These are phyloP conservation scores for Notarius quadriscutis DNA, from an alignment of 2,113 vertebrate species.

Conservation along the genomic window DNA sequence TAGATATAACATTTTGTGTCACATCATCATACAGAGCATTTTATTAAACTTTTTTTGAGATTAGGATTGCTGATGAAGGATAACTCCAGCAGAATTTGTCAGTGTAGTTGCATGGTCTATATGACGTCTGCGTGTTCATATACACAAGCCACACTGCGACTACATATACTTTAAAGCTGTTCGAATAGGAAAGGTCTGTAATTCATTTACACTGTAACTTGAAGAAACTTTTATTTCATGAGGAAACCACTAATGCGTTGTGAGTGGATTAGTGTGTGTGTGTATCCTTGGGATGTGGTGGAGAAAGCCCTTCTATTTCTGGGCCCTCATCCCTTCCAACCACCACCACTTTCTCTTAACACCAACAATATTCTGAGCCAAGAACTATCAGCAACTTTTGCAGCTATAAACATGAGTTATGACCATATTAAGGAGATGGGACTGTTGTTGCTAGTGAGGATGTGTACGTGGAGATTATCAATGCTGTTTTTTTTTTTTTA, in stretches of 20 bases:
- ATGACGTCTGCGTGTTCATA: background rate
- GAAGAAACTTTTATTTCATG: background rate
- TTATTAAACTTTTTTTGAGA: background rate
- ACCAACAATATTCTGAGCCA: background rate
- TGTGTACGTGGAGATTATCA: background rate
- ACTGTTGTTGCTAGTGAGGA: background rate
- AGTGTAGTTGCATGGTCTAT: background rate
- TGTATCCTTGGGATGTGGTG: background rate
- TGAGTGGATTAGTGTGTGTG: background rate
- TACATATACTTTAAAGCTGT: background rate
- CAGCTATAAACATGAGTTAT: background rate
- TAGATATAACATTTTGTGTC: background rate
- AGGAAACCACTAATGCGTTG: background rate
- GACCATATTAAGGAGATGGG: background rate
- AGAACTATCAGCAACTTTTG: background rate
- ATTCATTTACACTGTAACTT: slow-evolving; percentile 1
- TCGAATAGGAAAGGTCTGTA: background rate
- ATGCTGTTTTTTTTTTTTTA: background rate
- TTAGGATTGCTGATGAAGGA: background rate
- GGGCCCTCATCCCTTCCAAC: background rate
- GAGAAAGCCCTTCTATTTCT: background rate
- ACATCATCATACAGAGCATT: background rate
- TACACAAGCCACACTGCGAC: background rate
- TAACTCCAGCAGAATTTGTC: background rate
- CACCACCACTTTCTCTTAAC: slow-evolving; percentile 3